Evolutionary conservation across 2,888 invertebrate species (phyloP).

Genomic region (Drosophila melanosoma): DNA sequence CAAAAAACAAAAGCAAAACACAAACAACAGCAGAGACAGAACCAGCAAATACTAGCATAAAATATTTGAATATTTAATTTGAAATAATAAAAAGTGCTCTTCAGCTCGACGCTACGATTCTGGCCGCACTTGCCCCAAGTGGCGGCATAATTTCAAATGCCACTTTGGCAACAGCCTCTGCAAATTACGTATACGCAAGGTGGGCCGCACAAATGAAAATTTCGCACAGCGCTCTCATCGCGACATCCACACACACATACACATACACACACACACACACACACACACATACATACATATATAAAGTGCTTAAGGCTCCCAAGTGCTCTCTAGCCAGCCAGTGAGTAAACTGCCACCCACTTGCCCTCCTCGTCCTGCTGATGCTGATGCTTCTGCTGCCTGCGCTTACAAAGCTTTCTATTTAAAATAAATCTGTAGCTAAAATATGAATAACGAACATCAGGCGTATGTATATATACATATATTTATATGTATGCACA

Average conservation of each 20-base stretch:
- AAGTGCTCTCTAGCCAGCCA: conserved; percentile 46
- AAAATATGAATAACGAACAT: conserved; percentile 24
- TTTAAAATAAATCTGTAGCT: conserved; percentile 58
- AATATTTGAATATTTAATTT: conserved; percentile 68
- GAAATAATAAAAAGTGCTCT: conserved; percentile 52
- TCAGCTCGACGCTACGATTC: conserved; percentile 19
- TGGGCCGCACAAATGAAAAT: conserved; percentile 46
- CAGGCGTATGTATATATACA: neutral
- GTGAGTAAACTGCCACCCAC: conserved; percentile 4
- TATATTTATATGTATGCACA: neutral
- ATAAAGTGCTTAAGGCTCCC: conserved; percentile 55
- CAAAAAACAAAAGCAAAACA: neutral
- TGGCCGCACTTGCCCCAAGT: conserved; percentile 69
- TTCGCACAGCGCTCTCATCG: conserved; percentile 29
- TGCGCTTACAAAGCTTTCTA: conserved; percentile 54
- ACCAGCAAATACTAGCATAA: conserved; percentile 22
- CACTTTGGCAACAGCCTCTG: conserved; percentile 67
- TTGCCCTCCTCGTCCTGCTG: neutral
- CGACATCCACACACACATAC: neutral
- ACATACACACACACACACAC: neutral
- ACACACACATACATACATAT: neutral
- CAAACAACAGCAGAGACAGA: neutral
- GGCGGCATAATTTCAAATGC: conserved; percentile 78
- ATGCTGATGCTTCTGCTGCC: conserved; percentile 23
- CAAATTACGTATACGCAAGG: conserved; percentile 73